phyloP scores from a whole-genome alignment of 2,888 invertebrate species.

The Drosophila antonietae region DNA sequence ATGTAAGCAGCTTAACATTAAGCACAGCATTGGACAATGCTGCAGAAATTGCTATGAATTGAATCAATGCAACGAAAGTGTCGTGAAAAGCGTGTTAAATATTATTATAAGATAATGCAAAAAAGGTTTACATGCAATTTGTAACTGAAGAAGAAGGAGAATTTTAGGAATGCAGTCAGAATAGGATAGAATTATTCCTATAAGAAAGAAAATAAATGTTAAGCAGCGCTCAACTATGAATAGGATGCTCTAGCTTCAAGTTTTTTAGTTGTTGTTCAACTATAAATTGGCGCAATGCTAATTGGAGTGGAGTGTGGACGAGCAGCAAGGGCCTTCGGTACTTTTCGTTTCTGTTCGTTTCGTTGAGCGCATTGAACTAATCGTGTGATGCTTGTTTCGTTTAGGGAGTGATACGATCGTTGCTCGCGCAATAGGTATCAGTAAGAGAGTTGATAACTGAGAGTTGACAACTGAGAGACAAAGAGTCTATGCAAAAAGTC shows the following conservation, averaged over 20 bases:
- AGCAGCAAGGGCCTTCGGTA: no score
- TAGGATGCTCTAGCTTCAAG: background rate
- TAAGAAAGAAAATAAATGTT: background rate
- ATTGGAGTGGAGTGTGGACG: no score
- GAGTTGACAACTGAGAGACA: no score
- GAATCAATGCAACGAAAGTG: background rate
- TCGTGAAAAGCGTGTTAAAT: background rate
- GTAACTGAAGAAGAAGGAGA: background rate
- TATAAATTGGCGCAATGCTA: no score
- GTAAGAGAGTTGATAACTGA: no score
- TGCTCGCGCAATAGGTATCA: no score
- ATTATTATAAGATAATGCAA: background rate
- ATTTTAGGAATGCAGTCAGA: background rate
- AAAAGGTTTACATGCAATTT: background rate
- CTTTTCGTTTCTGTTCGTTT: no score
- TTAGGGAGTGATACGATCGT: no score
- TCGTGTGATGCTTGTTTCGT: no score
- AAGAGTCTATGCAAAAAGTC: no score
- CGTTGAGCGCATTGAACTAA: no score
- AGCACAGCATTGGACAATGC: slow-evolving; percentile 10
- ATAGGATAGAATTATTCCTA: background rate
- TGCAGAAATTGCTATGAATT: background rate
- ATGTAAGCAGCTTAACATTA: slow-evolving; percentile 60
- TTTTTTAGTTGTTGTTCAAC: background rate
- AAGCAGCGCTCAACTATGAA: background rate